These are phyloP conservation scores for Schrankia costaestrigalis DNA, from an alignment of 2,888 invertebrate species.

Conservation along the genomic window DNA sequence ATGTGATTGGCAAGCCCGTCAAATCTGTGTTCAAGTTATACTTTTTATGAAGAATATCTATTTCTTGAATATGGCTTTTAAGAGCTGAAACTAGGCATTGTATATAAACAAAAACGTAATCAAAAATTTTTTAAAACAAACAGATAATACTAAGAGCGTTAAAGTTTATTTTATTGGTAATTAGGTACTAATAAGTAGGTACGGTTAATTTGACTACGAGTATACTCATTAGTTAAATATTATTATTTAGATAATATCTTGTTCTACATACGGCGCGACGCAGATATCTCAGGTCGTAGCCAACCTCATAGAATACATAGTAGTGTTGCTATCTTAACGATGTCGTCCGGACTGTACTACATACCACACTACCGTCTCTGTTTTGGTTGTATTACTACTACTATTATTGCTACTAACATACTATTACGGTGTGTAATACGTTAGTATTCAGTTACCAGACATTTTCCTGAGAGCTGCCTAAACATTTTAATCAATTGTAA, in stretches of 20 bases:
- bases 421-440: no score
- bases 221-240: neutral
- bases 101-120: no score
- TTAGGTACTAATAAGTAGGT: neutral
- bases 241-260: no score
- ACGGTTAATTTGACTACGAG: neutral
- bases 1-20: neutral
- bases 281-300: constrained; percentile 1
- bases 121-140: neutral
- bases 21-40: no score
- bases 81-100: no score
- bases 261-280: neutral
- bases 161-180: neutral
- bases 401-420: no score
- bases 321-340: constrained; percentile 5
- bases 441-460: no score
- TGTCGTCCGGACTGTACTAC: constrained; percentile 1
- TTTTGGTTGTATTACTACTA: neutral
- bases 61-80: no score
- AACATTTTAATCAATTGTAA: no score
- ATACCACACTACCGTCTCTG: neutral
- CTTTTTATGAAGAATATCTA: no score
- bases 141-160: neutral
- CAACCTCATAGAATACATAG: constrained; percentile 1
- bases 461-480: no score